Base-by-base conservation (phyloP, 1,140 invertebrate genomes). In the Eufriesea mexicana region DNA sequence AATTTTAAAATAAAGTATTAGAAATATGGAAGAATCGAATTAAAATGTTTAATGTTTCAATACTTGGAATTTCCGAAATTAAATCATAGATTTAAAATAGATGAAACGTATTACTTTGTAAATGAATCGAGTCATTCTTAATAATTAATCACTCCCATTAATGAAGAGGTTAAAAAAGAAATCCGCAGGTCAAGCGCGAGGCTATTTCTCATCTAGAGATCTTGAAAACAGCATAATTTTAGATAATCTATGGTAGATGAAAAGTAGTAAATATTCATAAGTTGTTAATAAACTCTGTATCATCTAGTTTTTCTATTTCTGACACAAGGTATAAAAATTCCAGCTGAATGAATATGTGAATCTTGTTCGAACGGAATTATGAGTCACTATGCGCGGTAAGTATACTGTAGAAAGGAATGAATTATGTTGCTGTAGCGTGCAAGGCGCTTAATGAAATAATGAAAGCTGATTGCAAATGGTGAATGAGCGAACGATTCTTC, bases 241-340 rank as follows among this genome's bases (percentile, higher is more conserved):
- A 61, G 12, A 28, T 14, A 61, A 14, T 12, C 25, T n/a, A 2
- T 45, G 4, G 12, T 8, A 45, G 5, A 67, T 45, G 18, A 42
- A 23, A 35, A 54, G 9, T 4, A 42, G n/a, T 72, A 70, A 51
- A 70, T 70, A 70, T 70, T 54, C 10, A 28, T 51, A 18, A 25
- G 42, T n/a, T 8, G 14, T 68, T 64, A 42, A 64, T 20, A 64
- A 64, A 42, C 16, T 23, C 9, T 47, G 20, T 16, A 12, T 55
- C 51, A 16, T 55, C 12, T 2, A 20, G 6, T 16, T 55, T 42
- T 18, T 12, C n/a, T n/a, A 16, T 55, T 55, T 8, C 9, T 51
- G 23, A 20, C 10, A 14, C 0, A 1, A 16, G 0, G 28, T 42
- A 5, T 16, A 8, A 16, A 35, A 1, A 5, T 0, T 14, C 7